Base-by-base conservation (phyloP, 2,888 invertebrate species). In the Leptothorax acervorum region DNA sequence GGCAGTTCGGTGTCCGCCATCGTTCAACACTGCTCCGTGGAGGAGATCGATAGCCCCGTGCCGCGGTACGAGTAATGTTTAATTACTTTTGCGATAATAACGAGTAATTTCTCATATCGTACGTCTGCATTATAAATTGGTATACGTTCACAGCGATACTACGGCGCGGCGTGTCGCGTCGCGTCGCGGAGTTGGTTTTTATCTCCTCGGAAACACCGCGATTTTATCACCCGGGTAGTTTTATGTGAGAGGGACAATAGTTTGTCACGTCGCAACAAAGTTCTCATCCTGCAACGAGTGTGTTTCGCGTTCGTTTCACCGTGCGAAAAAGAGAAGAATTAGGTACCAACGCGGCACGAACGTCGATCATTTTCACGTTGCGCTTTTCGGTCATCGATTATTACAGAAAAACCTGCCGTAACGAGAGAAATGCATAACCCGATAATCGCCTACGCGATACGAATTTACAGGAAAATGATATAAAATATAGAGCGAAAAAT, bases 1-100 rank as follows among this genome's bases (percentile, higher is more conserved):
- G 65, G 45, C 63, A 45, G 65, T 39, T 65, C 35, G 23, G 18
- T 65, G 51, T 65, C 48, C 51, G 57, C 15, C 5, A 8, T 31
- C 45, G 23, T 73, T 8, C 35, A 11, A 42, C 35, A 51, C 35
- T 12, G 39, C 51, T 76, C 23, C 48, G 23, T 2, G 45, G n/a
- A 35, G n/a, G 35, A 66, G 31, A 76, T 76, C 68, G 35, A 76
- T 76, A 75, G 63, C 45, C 28, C 15, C 45, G 35, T 65, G 31
- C 35, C 45, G 35, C n/a, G 23, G 31, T 23, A 51, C 68, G 31
- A 28, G 23, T 28, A 39, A 55, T 55, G 39, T 68, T 78, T 68
- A 68, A 55, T 78, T 39, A 51, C 42, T 31, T 78, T 55, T 57
- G 18, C 42, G 8, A 42, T 63, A 63, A 39, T 53, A 68, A 42